Evolutionary conservation across 2,888 invertebrate genomes (phyloP), one percentile per base, ranked within the genome.

Genomic region (Diachrysia chrysitis): DNA sequence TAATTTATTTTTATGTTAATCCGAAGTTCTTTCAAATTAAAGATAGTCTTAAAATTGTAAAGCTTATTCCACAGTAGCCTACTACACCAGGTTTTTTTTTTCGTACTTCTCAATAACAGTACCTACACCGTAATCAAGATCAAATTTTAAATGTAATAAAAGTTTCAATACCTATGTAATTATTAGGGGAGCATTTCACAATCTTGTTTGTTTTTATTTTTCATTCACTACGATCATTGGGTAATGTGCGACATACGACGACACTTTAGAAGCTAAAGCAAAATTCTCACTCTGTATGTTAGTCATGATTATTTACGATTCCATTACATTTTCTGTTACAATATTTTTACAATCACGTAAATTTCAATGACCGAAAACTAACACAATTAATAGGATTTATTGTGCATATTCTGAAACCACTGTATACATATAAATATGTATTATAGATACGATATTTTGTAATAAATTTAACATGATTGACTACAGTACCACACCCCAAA

Each of bases 401-500:
- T 92, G 93, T 93, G 91, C 91, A 91, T 83, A 87, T 87, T 90
- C 83, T 84, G 85, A 89, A 92, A 91, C 84, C 87, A 88, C 89
- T 91, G 89, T 90, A 87, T 85, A 80, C 58, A 76, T 78, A 72
- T 51, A 84, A 71, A 83, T 85, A 89, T 3, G 2, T 3, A 25
- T 25, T 86, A 89, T 89, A 92, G 85, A 90, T 90, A 91, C 83
- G 87, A 88, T 88, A 86, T 89, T 89, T 89, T 82, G 82, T 84
- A 85, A 79, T 86, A 85, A 88, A 85, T 90, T 89, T 90, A 92
- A 92, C 92, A 93, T 93, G 94, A 93, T 94, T 93, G 93, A 92
- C 94, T 94, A 94, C 90, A 90, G 84, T 91, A 91, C 89, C 90
- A 87, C 90, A 91, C 92, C 94, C 93, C 87, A 84, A 87, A 88